These are phyloP conservation scores for Probosciger aterrimus DNA, from an alignment of 2,113 vertebrate genomes.

Conservation along the genomic window DNA sequence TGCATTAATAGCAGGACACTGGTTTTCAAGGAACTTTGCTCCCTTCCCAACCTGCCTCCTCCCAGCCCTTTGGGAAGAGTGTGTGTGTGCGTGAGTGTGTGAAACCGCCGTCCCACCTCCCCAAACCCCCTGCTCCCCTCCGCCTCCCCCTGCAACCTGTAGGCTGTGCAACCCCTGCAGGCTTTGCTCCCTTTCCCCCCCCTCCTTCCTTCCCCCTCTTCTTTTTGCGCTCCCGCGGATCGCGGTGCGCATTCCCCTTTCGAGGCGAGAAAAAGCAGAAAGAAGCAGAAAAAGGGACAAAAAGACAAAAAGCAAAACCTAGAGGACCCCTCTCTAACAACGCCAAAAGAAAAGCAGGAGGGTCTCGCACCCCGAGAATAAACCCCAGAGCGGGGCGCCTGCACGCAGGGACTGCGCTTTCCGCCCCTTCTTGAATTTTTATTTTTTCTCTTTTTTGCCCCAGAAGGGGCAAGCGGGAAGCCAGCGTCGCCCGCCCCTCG, in stretches of 20 bases:
- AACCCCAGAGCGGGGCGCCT: not conserved
- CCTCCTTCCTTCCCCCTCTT: not conserved
- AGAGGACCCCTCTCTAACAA: not conserved
- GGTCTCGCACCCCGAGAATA: not conserved
- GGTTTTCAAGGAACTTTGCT: slow-evolving; percentile 52
- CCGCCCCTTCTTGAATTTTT: not conserved
- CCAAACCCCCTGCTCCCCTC: not conserved
- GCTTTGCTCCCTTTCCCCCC: not conserved
- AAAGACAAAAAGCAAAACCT: not conserved
- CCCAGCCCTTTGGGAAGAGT: slow-evolving; percentile 2
- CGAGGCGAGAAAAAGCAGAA: not conserved
- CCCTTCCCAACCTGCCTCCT: slow-evolving; percentile 17
- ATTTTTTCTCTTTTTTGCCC: not conserved
- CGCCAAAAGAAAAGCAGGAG: not conserved
- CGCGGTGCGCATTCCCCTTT: not conserved
- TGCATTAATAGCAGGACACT: slow-evolving; percentile 50
- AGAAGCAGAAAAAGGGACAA: not conserved
- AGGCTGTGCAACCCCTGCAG: slow-evolving; percentile 2
- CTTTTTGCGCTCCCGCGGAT: slow-evolving; percentile 48
- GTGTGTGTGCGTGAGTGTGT: not conserved
- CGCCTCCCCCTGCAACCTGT: slow-evolving; percentile 20
- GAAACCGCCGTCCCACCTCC: slow-evolving; percentile 5
- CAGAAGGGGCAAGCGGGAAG: not conserved
- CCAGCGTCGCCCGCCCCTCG: not conserved
- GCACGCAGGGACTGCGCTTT: not conserved